Conservation (phyloP, 2,797 vertebrate genomes). For the Tarsius wallacei region DNA sequence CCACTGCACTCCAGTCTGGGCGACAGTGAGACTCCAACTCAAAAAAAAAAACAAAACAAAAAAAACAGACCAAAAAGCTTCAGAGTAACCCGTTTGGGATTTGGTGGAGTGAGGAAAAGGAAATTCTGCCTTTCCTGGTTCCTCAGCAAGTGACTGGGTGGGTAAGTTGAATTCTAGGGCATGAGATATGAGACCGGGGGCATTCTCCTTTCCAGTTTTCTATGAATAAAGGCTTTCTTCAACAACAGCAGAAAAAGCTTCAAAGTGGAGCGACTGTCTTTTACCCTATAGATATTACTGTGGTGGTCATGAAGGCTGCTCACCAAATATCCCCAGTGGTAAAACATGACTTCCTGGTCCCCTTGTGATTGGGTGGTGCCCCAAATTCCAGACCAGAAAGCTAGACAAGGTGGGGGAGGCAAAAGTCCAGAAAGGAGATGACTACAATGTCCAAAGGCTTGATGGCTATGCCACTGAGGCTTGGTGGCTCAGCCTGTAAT, state of each 20-base stretch:
- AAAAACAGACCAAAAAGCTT: not conserved
- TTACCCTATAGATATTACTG: not conserved
- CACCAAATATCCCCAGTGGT: not conserved
- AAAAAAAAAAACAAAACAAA: too few relatives aligned
- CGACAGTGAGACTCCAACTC: too few relatives aligned
- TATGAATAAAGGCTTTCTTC: too few relatives aligned
- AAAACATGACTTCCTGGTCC: not conserved
- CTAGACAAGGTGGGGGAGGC: not conserved
- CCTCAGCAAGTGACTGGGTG: not conserved
- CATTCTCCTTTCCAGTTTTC: not conserved
- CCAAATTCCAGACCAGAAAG: not conserved
- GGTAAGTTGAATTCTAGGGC: not conserved
- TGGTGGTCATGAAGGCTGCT: not conserved
- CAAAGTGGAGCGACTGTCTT: not conserved
- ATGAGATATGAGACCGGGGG: not conserved
- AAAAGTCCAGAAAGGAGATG: not conserved
- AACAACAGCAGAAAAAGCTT: not conserved
- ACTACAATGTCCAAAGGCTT: not conserved
- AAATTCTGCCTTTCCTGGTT: not conserved
- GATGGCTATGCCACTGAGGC: not conserved
- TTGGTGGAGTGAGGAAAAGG: not conserved
- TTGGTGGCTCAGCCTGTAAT: too few relatives aligned
- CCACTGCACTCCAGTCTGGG: too few relatives aligned
- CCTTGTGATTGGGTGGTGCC: not conserved
- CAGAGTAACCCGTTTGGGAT: not conserved